A percentile compares a stretch with the other conserved stretches of the same genome.
Evolutionary conservation across 2,888 invertebrate genomes (phyloP).

Genomic region (Andrena trimmerana): DNA sequence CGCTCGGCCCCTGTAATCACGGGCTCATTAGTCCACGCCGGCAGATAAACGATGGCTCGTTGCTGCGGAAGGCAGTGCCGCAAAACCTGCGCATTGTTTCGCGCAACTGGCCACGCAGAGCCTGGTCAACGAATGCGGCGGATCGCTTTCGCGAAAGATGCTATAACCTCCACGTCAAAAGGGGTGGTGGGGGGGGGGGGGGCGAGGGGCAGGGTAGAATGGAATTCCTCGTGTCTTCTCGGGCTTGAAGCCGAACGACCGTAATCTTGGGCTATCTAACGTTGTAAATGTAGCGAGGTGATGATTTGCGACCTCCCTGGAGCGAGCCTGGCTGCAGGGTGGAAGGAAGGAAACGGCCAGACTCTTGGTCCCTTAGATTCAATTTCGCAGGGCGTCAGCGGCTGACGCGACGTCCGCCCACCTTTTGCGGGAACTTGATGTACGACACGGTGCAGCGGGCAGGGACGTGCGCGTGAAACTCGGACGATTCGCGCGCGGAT

Average conservation of each 20-base stretch:
- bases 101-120: slow-evolving; percentile 43
- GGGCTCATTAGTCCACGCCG: slow-evolving; percentile 67
- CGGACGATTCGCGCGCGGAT: slow-evolving; percentile 46
- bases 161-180: slow-evolving; percentile 26
- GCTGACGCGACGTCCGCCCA: slow-evolving; percentile 84
- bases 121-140: slow-evolving; percentile 33
- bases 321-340: slow-evolving; percentile 63
- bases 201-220: slow-evolving; percentile 19
- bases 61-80: slow-evolving; percentile 23
- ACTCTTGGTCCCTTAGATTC: slow-evolving; percentile 82
- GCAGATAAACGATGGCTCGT: slow-evolving; percentile 64
- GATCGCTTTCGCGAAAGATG: slow-evolving; percentile 61
- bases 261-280: slow-evolving; percentile 84
- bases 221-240: slow-evolving; percentile 54
- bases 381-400: slow-evolving; percentile 84
- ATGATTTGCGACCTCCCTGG: slow-evolving; percentile 84
- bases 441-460: slow-evolving; percentile 73
- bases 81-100: slow-evolving; percentile 59
- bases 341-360: slow-evolving; percentile 47
- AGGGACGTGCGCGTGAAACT: slow-evolving; percentile 53
- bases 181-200: not conserved
- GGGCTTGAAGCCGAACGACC: slow-evolving; percentile 69
- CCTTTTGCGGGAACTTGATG: slow-evolving; percentile 78
- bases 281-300: slow-evolving; percentile 82
- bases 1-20: slow-evolving; percentile 64